Evolutionary conservation across 2,888 invertebrate species (phyloP).

Genomic region (Phaedon cochleariae): DNA sequence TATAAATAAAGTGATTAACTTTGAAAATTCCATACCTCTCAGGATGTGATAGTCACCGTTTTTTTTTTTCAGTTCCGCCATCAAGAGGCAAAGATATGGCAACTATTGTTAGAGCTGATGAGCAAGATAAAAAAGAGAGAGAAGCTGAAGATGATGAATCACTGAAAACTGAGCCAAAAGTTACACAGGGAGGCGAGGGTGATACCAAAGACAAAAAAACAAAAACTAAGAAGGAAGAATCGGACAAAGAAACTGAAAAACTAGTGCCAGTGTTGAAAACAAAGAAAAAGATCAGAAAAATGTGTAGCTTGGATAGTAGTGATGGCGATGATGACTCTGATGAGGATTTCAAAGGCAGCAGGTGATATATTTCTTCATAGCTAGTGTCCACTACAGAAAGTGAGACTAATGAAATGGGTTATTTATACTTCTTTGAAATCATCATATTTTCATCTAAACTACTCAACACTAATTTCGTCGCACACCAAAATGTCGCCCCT

Average conservation of each 20-base stretch:
- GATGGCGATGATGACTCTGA: slow-evolving; percentile 81
- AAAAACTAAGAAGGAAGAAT: slow-evolving; percentile 39
- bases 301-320: slow-evolving; percentile 77
- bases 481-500: too few relatives aligned
- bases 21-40: too few relatives aligned
- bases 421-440: too few relatives aligned
- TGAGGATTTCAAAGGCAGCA: slow-evolving; percentile 90
- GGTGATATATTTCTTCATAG: slow-evolving; percentile 57
- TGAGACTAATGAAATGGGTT: too few relatives aligned
- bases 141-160: slow-evolving; percentile 30
- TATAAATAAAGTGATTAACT: too few relatives aligned
- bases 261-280: slow-evolving; percentile 40
- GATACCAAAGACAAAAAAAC: slow-evolving; percentile 47
- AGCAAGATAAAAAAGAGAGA: slow-evolving; percentile 55
- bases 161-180: slow-evolving; percentile 24
- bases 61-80: background rate
- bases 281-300: slow-evolving; percentile 75
- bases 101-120: slow-evolving; percentile 84
- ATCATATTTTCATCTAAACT: too few relatives aligned
- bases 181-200: slow-evolving; percentile 54
- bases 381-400: too few relatives aligned
- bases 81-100: slow-evolving; percentile 84
- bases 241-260: slow-evolving; percentile 40
- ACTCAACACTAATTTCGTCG: too few relatives aligned
- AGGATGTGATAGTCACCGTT: background rate